Conservation (phyloP, 2,888 invertebrate genomes). For the Girardia tigrina region DNA sequence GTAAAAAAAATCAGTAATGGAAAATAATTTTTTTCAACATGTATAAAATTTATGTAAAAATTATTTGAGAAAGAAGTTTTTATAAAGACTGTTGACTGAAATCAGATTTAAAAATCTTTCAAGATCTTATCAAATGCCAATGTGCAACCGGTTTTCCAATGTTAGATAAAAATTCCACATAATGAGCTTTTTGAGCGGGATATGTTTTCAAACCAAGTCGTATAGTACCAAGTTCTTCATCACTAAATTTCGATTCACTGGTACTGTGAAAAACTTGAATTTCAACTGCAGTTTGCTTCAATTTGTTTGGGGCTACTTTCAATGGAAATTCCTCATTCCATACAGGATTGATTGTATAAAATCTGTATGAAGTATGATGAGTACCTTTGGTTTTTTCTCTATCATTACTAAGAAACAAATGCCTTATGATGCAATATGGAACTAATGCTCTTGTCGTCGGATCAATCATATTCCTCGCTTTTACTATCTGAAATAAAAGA, state of each 20-base stretch:
- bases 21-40: no score
- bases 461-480: constrained; percentile 6
- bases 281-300: neutral
- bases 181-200: neutral
- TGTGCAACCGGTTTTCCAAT: neutral
- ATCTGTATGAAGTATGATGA: neutral
- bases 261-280: constrained; percentile 14
- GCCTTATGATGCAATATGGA: neutral
- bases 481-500: neutral
- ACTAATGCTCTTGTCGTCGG: neutral
- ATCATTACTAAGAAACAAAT: constrained; percentile 14
- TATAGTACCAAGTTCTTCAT: neutral
- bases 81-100: no score
- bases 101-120: neutral
- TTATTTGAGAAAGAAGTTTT: no score
- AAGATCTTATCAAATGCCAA: neutral
- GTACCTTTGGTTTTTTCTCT: constrained; percentile 14
- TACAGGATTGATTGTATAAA: neutral
- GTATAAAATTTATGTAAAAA: no score
- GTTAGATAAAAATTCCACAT: neutral
- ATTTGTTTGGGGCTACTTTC: neutral
- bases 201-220: neutral
- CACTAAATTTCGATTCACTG: neutral
- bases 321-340: neutral
- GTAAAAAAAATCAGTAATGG: no score